Conservation (phyloP, 2,888 invertebrate genomes). For the Pachliopta kotzebuea region DNA sequence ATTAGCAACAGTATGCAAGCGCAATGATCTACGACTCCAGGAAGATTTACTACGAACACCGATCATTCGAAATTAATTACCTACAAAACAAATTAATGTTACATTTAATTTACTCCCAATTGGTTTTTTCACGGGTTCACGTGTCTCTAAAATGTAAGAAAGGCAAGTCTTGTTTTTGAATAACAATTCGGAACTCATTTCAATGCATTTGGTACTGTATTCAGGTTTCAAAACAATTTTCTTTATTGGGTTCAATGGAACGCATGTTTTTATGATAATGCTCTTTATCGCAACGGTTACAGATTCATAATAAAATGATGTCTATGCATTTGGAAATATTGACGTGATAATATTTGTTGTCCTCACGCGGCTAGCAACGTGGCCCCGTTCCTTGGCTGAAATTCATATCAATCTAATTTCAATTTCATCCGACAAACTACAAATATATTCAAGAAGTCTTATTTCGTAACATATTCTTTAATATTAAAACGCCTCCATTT, state of each 20-base stretch:
- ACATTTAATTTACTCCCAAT: constrained; percentile 32
- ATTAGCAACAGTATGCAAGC: constrained; percentile 63
- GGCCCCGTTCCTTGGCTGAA: constrained; percentile 43
- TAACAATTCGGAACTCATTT: constrained; percentile 35
- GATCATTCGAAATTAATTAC: constrained; percentile 20
- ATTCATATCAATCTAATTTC: constrained; percentile 59
- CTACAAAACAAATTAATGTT: constrained; percentile 10
- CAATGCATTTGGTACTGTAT: constrained; percentile 38
- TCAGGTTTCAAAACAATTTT: constrained; percentile 41
- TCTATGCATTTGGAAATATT: constrained; percentile 54
- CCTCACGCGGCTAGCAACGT: constrained; percentile 62
- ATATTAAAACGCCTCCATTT: constrained; percentile 40
- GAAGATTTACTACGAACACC: constrained; percentile 45
- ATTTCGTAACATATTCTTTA: constrained; percentile 45
- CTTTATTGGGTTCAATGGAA: constrained; percentile 43
- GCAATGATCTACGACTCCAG: constrained; percentile 57
- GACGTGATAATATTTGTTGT: constrained; percentile 46
- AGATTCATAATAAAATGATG: constrained; percentile 69
- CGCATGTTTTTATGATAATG: constrained; percentile 56
- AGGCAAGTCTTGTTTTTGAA: constrained; percentile 22
- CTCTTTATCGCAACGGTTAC: constrained; percentile 48
- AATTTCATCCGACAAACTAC: constrained; percentile 56
- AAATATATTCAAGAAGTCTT: constrained; percentile 46
- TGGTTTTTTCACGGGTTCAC: not conserved
- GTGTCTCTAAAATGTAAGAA: constrained; percentile 3